Percentiles rank a stretch among this genome's conserved stretches.
Conservation (phyloP, 2,113 vertebrate species). For the Catagonus wagneri region DNA sequence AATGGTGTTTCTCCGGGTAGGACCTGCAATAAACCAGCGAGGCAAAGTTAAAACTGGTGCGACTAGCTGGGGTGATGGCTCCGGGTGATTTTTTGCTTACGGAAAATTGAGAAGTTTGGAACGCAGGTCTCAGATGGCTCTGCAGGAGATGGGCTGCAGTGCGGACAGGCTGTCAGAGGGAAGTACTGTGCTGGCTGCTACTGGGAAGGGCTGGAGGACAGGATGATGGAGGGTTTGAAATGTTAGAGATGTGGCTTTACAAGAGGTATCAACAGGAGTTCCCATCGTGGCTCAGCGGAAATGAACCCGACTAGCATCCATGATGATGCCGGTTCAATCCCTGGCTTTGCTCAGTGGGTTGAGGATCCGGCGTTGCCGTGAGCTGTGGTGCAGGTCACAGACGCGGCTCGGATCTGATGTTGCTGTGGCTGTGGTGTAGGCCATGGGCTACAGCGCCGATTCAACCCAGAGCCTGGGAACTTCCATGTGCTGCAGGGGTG, state of each 20-base stretch:
- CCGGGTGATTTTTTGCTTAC: not conserved
- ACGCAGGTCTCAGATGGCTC: not conserved
- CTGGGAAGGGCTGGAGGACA: not conserved
- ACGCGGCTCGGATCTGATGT: too few species aligned
- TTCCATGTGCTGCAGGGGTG: too few species aligned
- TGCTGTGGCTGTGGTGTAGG: too few species aligned
- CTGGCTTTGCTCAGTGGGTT: too few species aligned
- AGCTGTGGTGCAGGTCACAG: too few species aligned
- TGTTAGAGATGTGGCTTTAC: not conserved
- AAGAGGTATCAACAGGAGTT: not conserved
- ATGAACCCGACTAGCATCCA: too few species aligned
- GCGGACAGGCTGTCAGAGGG: not conserved
- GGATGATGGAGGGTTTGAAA: not conserved
- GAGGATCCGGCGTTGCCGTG: too few species aligned
- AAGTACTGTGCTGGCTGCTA: not conserved
- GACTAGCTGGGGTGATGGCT: not conserved
- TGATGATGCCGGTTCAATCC: too few species aligned
- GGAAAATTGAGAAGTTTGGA: not conserved
- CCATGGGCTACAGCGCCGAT: too few species aligned
- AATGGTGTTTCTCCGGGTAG: constrained; percentile 89
- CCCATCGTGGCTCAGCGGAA: too few species aligned
- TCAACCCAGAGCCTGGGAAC: too few species aligned
- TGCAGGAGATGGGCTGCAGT: not conserved
- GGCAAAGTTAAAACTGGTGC: not conserved
- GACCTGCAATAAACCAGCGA: constrained; percentile 88